Evolutionary conservation across 1,140 invertebrate genomes (phyloP).

Genomic region (Cydia pomonella): DNA sequence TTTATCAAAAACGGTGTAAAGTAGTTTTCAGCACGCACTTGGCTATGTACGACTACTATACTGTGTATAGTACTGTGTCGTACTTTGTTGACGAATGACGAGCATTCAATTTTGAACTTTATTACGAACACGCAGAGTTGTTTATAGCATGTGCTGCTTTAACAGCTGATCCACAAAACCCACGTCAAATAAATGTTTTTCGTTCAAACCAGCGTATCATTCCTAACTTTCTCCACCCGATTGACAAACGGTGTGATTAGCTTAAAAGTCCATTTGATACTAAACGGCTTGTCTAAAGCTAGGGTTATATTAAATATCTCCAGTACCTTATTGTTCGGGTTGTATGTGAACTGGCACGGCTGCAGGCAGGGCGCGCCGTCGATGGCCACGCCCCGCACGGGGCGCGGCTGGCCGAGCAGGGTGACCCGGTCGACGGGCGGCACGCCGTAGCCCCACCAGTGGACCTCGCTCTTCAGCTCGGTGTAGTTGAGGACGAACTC

Average conservation of each 20-base stretch:
- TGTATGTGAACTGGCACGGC: constrained; percentile 56
- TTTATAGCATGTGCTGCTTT: background rate
- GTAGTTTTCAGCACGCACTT: background rate
- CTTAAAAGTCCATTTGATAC: constrained; percentile 59
- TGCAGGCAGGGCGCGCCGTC: constrained; percentile 55
- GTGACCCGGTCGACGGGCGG: constrained; percentile 68
- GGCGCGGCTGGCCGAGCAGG: constrained; percentile 58
- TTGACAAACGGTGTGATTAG: background rate
- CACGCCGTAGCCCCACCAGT: constrained; percentile 79
- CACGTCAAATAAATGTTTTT: no score
- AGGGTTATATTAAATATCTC: constrained; percentile 60
- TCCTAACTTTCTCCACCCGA: constrained; percentile 2
- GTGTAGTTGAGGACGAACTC: constrained; percentile 79
- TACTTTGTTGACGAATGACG: no score
- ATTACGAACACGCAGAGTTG: background rate
- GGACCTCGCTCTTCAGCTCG: constrained; percentile 70
- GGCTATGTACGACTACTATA: no score
- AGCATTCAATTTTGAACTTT: background rate
- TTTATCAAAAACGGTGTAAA: background rate
- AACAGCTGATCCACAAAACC: background rate
- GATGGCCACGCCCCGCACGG: constrained; percentile 57
- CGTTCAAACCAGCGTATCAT: background rate
- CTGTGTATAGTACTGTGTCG: no score
- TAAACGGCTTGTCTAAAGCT: constrained; percentile 64
- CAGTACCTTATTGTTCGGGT: constrained; percentile 53